These are phyloP conservation scores for Fragum fragum DNA, from an alignment of 2,888 invertebrate species.

Conservation along the genomic window DNA sequence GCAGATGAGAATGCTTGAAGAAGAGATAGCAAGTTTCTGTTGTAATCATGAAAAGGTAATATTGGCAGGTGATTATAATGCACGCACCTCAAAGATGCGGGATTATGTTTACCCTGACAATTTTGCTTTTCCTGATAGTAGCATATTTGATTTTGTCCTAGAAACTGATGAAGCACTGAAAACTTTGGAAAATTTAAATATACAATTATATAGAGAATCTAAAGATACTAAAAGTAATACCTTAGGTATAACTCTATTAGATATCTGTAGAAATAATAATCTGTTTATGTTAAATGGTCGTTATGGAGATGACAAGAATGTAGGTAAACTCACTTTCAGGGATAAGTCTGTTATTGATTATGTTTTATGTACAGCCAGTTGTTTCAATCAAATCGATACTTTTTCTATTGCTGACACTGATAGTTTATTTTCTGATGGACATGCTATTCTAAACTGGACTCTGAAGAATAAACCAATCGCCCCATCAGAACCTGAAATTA, in stretches of 20 bases:
- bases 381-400: slow-evolving; percentile 8
- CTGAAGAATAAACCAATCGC: background rate
- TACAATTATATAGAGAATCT: background rate
- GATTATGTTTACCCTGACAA: too few relatives aligned
- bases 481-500: too few relatives aligned
- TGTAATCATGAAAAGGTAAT: too few relatives aligned
- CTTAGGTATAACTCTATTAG: background rate
- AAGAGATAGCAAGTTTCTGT: slow-evolving; percentile 14
- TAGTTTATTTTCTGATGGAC: slow-evolving; percentile 5
- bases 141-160: too few relatives aligned
- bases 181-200: too few relatives aligned
- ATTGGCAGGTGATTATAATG: too few relatives aligned
- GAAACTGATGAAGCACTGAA: too few relatives aligned
- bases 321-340: slow-evolving; percentile 29
- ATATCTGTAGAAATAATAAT: slow-evolving; percentile 15
- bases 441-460: background rate
- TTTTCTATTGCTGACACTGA: slow-evolving; percentile 29
- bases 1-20: slow-evolving; percentile 10
- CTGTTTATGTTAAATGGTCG: slow-evolving; percentile 36
- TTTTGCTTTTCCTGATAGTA: too few relatives aligned
- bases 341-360: slow-evolving; percentile 35
- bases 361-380: slow-evolving; percentile 3
- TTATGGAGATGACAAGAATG: background rate
- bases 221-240: background rate
- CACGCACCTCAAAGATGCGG: too few relatives aligned